Conservation (phyloP, 2,888 invertebrate species). For the Epirrita christyi region DNA sequence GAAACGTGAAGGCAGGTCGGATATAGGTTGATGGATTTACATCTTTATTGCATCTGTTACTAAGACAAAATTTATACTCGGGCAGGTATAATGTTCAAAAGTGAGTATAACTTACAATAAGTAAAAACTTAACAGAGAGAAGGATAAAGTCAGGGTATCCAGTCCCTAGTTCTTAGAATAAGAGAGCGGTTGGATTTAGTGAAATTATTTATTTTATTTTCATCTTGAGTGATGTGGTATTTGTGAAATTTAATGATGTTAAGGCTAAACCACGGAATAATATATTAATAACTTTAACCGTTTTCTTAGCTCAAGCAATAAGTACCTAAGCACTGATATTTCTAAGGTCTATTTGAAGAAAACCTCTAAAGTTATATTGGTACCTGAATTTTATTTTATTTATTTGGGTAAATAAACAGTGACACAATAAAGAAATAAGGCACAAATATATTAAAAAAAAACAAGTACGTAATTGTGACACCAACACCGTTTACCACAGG, state of each 20-base stretch:
- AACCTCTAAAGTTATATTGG: too few relatives aligned
- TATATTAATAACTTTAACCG: too few relatives aligned
- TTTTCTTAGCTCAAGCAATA: too few relatives aligned
- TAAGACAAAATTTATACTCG: neutral
- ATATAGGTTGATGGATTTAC: neutral
- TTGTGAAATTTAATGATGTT: neutral
- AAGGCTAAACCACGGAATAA: neutral
- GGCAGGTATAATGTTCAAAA: too few relatives aligned
- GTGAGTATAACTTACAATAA: neutral
- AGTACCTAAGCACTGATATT: too few relatives aligned
- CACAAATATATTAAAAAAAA: too few relatives aligned
- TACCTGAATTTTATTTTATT: too few relatives aligned
- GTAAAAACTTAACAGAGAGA: neutral
- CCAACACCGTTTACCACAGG: too few relatives aligned
- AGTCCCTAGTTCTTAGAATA: conserved; percentile 12
- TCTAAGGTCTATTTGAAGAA: too few relatives aligned
- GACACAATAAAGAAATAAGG: too few relatives aligned
- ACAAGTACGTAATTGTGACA: too few relatives aligned
- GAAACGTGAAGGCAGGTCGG: conserved; percentile 12
- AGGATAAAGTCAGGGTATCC: conserved; percentile 9
- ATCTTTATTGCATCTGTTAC: conserved; percentile 3
- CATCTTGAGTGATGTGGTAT: neutral
- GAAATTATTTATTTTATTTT: conserved; percentile 19
- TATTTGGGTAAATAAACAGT: too few relatives aligned
- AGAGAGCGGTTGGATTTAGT: conserved; percentile 7